A percentile compares a stretch with the other conserved stretches of the same genome.
Conservation (phyloP, 2,113 vertebrate genomes). For the Notechis scutatus region DNA sequence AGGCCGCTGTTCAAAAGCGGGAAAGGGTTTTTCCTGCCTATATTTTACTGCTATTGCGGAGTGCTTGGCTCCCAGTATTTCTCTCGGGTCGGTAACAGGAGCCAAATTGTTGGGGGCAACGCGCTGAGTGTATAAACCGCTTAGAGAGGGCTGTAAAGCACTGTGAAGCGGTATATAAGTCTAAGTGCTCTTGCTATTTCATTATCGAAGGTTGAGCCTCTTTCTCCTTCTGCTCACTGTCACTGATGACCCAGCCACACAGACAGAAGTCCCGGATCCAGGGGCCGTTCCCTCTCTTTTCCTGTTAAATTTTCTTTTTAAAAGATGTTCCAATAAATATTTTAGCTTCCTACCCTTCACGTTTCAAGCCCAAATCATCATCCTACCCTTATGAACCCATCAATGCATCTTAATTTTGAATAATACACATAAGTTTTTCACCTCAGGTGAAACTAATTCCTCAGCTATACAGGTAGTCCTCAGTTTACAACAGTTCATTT, state of each 20-base stretch:
- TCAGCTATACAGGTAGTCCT: not conserved
- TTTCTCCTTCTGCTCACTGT: not conserved
- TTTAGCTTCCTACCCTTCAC: not conserved
- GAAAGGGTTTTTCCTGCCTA: no score
- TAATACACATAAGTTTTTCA: not conserved
- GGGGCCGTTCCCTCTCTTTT: not conserved
- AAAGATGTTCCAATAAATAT: not conserved
- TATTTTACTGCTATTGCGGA: not conserved
- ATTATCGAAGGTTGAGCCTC: not conserved
- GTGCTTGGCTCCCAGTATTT: not conserved
- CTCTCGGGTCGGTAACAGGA: no score
- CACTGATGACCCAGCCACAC: no score
- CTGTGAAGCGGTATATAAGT: no score
- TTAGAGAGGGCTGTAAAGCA: no score
- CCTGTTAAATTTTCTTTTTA: no score
- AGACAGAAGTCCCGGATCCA: not conserved
- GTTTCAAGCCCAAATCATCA: not conserved
- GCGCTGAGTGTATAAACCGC: no score
- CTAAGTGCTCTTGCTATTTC: not conserved
- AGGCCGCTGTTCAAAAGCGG: not conserved
- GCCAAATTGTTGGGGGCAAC: no score
- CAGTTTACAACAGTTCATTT: not conserved
- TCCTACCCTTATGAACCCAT: not conserved
- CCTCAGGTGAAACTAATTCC: not conserved
- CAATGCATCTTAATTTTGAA: not conserved